phyloP scores from a whole-genome alignment of 1,140 invertebrate genomes.

The Conus ventricosus region DNA sequence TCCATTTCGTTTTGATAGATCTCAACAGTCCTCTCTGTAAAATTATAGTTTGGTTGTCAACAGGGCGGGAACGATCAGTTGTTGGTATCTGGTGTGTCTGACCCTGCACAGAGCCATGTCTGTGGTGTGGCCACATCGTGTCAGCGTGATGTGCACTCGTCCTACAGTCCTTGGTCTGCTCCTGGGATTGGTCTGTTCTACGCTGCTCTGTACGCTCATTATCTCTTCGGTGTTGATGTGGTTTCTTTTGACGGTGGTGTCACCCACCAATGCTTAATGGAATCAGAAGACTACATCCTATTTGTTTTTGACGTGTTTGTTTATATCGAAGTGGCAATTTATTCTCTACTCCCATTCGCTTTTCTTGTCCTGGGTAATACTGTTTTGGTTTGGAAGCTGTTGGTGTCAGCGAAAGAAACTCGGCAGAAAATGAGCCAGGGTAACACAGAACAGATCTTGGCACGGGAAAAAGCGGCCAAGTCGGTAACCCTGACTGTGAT shows the following conservation, averaged over 20 bases:
- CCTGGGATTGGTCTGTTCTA: background rate
- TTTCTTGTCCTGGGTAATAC: background rate
- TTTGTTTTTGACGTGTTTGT: background rate
- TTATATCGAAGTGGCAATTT: background rate
- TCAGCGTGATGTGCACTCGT: background rate
- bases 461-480: background rate
- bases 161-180: background rate
- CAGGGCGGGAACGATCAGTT: background rate
- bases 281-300: background rate
- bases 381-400: background rate
- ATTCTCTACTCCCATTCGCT: background rate
- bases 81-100: background rate
- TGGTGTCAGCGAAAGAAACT: background rate
- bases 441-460: background rate
- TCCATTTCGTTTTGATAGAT: background rate
- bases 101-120: conserved; percentile 11
- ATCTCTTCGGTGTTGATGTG: background rate
- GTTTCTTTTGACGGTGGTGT: background rate
- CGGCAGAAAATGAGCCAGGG: background rate
- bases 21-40: background rate
- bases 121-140: conserved; percentile 10
- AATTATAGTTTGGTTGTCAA: background rate
- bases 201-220: background rate
- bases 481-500: background rate
- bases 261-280: background rate